Evolutionary conservation across 2,797 vertebrate species (phyloP), one percentile per base, ranked within the genome.

Genomic region (Notolepis coatsorum): DNA sequence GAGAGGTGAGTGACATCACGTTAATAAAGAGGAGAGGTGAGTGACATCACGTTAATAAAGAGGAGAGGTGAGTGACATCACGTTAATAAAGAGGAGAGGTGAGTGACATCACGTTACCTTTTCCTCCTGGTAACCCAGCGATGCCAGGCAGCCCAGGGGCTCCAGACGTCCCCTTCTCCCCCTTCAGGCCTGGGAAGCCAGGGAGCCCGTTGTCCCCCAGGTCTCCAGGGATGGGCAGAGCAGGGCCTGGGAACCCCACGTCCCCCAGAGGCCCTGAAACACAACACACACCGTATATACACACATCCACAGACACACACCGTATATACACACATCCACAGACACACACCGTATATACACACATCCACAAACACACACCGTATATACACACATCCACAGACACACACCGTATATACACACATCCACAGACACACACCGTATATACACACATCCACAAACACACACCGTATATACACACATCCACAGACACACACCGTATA

Each of bases 101-200:
- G n/a, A n/a, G n/a, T n/a, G n/a, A n/a, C n/a, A n/a, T 37, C 10
- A 1, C 2, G 21, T 80, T 28, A 93, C 93, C 93, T 90, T 88
- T 92, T 1, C 0, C 0, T 41, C 92, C 93, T 30, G 41, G 43
- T 9, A 1, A 10, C 37, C 92, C 92, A 2, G 20, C 3, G 25
- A 3, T 28, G 13, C 93, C 93, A n/a, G 48, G 51, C 1, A 7
- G n/a, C 33, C 93, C 92, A 0, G 0, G 2, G 3, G 59, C n/a
- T 8, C 93, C 93, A 1, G 0, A 3, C 13, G 1, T 1, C 43
- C 93, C 92, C 23, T 1, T 59, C 3, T 6, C 8, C 25, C 93
- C 92, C 37, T 63, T 33, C 9, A 7, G 25, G 4, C 92, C 92
- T 0, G 1, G 31, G n/a, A 4, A 55, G 0, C 92, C 92, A 1